These are phyloP conservation scores for Crotalus horridus DNA, from an alignment of 2,113 vertebrate genomes.

Conservation along the genomic window DNA sequence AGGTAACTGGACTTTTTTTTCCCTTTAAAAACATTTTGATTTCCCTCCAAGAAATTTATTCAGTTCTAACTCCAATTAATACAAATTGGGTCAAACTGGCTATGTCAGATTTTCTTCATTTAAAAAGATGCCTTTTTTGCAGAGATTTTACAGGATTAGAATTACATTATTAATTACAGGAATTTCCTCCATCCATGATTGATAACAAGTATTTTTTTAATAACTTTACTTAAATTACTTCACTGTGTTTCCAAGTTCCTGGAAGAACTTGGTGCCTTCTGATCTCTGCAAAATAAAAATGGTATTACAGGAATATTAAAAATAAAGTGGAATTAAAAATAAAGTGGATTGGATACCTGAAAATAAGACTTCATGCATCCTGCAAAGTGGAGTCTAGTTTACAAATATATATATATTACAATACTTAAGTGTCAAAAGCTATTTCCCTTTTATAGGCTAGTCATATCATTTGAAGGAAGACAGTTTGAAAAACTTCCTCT, in stretches of 20 bases:
- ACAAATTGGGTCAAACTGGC: not conserved
- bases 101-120: not conserved
- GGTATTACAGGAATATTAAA: not conserved
- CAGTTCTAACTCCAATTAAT: not conserved
- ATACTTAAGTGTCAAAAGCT: not conserved
- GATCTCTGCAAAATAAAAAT: not conserved
- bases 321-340: not conserved
- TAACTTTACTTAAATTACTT: not conserved
- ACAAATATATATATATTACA: not conserved
- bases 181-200: not conserved
- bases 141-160: not conserved
- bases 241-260: not conserved
- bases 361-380: not conserved
- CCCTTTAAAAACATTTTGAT: not conserved
- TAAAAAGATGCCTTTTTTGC: not conserved
- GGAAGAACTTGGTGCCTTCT: not conserved
- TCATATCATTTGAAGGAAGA: not conserved
- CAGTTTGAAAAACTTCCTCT: not conserved
- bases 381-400: not conserved
- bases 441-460: not conserved
- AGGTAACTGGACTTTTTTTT: not conserved
- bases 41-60: not conserved
- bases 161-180: not conserved
- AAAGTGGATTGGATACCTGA: not conserved
- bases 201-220: not conserved